Percentiles rank a stretch among this genome's conserved stretches.
Conservation (phyloP, 2,113 vertebrate genomes). For the Taxidea taxus region DNA sequence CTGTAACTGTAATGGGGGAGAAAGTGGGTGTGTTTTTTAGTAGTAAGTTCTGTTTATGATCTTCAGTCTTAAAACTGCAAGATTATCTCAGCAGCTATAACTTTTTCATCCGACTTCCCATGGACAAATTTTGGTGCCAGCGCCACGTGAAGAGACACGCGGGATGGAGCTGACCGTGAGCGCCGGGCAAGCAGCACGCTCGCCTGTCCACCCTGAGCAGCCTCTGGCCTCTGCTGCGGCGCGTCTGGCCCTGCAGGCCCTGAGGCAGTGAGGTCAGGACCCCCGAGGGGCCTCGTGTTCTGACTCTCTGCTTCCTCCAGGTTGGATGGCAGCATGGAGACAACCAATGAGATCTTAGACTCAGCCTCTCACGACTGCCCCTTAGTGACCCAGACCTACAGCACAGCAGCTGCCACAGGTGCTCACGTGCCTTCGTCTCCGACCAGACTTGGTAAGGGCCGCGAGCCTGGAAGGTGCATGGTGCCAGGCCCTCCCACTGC, state of each 20-base stretch:
- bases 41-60: accelerated
- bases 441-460: conserved; percentile 83
- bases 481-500: too few relatives aligned
- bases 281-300: accelerated
- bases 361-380: conserved; percentile 94
- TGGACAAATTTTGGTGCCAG: background rate
- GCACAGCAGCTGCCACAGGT: conserved; percentile 90
- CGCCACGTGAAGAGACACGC: accelerated
- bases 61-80: background rate
- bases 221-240: accelerated
- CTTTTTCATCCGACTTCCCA: background rate
- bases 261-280: accelerated
- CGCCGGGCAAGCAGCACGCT: background rate
- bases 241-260: background rate
- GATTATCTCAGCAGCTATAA: accelerated
- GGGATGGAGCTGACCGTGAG: background rate
- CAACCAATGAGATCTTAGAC: conserved; percentile 94
- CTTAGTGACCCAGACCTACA: conserved; percentile 91
- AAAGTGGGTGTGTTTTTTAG: too few relatives aligned
- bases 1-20: accelerated
- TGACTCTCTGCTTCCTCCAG: conserved; percentile 74
- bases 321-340: conserved; percentile 95
- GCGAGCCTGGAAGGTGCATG: background rate
- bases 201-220: accelerated
- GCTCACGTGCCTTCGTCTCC: conserved; percentile 84